Conservation (phyloP, 2,888 invertebrate species). For the Entomobrya proxima region DNA sequence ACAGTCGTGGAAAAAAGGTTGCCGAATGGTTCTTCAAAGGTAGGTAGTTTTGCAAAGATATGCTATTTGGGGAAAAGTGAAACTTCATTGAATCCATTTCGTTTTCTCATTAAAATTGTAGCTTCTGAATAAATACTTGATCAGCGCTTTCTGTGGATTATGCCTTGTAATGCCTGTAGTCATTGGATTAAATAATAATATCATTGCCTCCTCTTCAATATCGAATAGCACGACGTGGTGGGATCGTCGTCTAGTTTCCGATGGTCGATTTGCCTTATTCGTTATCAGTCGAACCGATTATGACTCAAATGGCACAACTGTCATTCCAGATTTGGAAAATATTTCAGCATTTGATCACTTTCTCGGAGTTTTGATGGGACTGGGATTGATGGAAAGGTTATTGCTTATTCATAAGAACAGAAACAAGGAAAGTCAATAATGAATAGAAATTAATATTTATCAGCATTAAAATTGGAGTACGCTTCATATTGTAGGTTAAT, state of each 20-base stretch:
- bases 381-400: conserved; percentile 47
- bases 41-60: background rate
- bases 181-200: background rate
- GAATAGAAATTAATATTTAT: background rate
- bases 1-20: background rate
- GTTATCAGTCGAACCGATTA: conserved; percentile 23
- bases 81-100: background rate
- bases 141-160: conserved; percentile 3
- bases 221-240: conserved; percentile 38
- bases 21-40: background rate
- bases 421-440: background rate
- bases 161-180: conserved; percentile 12
- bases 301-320: background rate
- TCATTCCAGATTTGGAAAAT: background rate
- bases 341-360: conserved; percentile 32
- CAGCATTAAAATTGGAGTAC: background rate
- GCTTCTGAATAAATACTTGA: background rate
- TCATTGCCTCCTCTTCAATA: conserved; percentile 22
- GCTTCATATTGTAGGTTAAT: conserved; percentile 31
- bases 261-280: conserved; percentile 43
- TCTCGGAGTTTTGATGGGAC: conserved; percentile 1
- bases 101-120: too few relatives aligned
- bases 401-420: background rate
- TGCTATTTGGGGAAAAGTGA: background rate
- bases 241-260: conserved; percentile 19